Conservation (phyloP, 1,140 invertebrate species). For the Aphelinus atriplicis region DNA sequence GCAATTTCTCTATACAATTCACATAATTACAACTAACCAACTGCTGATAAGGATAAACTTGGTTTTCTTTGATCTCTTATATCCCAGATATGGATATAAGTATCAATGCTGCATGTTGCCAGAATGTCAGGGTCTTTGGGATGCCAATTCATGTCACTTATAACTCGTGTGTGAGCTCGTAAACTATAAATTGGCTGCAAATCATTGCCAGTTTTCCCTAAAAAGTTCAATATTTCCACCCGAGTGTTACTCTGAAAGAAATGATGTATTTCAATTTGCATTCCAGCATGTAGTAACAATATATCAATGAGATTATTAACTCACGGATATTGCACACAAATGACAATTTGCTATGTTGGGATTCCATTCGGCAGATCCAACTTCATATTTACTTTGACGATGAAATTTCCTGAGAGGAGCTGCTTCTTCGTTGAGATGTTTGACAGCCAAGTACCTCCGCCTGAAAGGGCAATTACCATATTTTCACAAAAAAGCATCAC, state of each 20-base stretch:
- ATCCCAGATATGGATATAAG: constrained; percentile 94
- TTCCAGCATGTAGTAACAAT: not conserved
- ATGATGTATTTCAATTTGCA: not conserved
- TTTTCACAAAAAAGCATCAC: not conserved
- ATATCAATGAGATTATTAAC: constrained; percentile 50
- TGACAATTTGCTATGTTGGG: constrained; percentile 80
- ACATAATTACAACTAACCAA: constrained; percentile 67
- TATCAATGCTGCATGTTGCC: constrained; percentile 93
- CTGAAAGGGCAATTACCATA: constrained; percentile 60
- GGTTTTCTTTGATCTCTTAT: constrained; percentile 86
- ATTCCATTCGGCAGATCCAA: constrained; percentile 92
- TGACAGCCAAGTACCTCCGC: constrained; percentile 82
- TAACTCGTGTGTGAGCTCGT: constrained; percentile 85
- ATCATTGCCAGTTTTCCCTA: constrained; percentile 66
- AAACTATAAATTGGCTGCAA: constrained; percentile 78
- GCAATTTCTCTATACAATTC: not conserved
- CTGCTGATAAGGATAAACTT: constrained; percentile 80
- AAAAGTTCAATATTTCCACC: constrained; percentile 84
- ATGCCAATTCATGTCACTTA: constrained; percentile 95
- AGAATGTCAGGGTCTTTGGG: constrained; percentile 87
- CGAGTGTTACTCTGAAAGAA: constrained; percentile 80
- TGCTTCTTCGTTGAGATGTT: constrained; percentile 78
- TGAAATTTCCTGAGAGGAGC: constrained; percentile 82
- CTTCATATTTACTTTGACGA: constrained; percentile 92
- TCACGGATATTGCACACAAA: constrained; percentile 90